Base-by-base conservation (phyloP, 2,797 vertebrate species). In the Scomberomorus guttatus region DNA sequence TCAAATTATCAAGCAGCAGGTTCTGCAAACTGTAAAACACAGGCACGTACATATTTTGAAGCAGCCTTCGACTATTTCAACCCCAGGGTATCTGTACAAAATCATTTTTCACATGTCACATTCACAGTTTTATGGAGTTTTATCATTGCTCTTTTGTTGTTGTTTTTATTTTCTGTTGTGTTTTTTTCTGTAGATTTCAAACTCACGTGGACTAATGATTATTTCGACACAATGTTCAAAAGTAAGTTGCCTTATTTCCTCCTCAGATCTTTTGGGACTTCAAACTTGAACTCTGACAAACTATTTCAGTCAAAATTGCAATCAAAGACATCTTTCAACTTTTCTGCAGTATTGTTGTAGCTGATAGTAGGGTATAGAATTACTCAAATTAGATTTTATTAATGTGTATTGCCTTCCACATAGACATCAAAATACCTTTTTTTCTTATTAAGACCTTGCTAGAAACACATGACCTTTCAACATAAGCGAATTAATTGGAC, bases 1-100 rank as follows among this genome's bases (percentile, higher is more conserved):
- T 89, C 59, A 87, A 87, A 89, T 85, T 0, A 77, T 60, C 34
- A 55, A 46, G 10, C 61, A 69, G 73, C 61, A 75, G 39, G 25
- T 85, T 87, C 75, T 81, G 29, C 57, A 78, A 81, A 75, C 8
- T 77, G 18, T 60, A 9, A 76, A 63, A 42, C 3, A 22, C 24
- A 63, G 34, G 65, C 4, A 51, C 17, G 39, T 34, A 39, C 39
- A 72, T 11, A 75, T 82, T 79, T 60, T 81, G 66, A 83, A 27
- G 34, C 15, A 54, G 46, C 39, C n/a, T 57, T 24, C 42, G 39
- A 63, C 37, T 59, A 44, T 60, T 80, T 75, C 17, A 76, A 9
- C 55, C 18, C 18, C 32, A 11, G 6, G 1, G 17, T 17, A 18
- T 48, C 17, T 15, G 6, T 44, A 44, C 13, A 48, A 48, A 10